Base-by-base conservation (phyloP, 2,888 invertebrate genomes). In the Vannuccia rotundouncinata region DNA sequence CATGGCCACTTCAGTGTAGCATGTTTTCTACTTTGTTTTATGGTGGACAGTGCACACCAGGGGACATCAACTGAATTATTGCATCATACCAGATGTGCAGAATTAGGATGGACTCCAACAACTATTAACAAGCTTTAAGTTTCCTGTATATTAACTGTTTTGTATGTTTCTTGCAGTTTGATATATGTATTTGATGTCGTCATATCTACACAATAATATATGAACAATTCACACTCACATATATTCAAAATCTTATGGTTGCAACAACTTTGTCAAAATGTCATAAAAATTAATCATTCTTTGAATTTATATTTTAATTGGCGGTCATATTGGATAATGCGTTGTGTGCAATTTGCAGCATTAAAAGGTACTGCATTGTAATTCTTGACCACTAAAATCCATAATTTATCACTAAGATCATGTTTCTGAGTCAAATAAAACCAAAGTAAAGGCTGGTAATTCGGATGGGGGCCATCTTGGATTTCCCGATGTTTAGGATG, bases 391-490 rank as follows among this genome's bases (percentile, higher is more conserved):
- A 45, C 45, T 5, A 45, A 45, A 45, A 45, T 17, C 45, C 45
- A 45, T 45, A 45, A 10, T 45, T 45, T 45, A 17, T 45, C 17
- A 5, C 45, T 45, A 45, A 45, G 45, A 45, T 45, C 45, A 10
- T 45, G 17, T 45, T 45, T 45, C 45, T 45, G 17, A 45, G 45
- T 45, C 45, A 45, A 10, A 45, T 45, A 45, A 17, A 45, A 45
- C 45, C 66, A 27, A 66, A 66, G 66, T 66, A 66, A 66, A 22
- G 66, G 66, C 5, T 27, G 66, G 66, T 66, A 66, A 66, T 66
- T 17, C 66, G 66, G 25, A 66, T 66, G 66, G 66, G 22, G 66
- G 66, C 66, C 66, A 66, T 66, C 66, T 66, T 66, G 22, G 66
- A 66, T 66, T 66, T 66, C 25, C 22, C 25, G 66, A 66, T 66